These are phyloP conservation scores for Cyrtorhinus lividipennis DNA, from an alignment of 1,140 invertebrate genomes.

Conservation along the genomic window DNA sequence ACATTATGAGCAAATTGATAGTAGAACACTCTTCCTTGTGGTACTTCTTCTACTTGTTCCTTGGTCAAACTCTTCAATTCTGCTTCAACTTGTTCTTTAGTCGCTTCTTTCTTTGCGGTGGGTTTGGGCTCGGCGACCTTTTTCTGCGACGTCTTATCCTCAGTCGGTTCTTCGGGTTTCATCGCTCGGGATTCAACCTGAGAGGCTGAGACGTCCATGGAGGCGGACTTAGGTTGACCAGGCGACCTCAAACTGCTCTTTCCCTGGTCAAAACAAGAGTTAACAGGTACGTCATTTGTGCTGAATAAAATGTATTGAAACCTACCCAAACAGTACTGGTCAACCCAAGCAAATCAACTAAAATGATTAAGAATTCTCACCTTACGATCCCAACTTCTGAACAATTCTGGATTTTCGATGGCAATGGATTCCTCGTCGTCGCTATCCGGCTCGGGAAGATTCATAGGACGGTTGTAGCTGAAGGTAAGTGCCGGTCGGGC, in stretches of 20 bases:
- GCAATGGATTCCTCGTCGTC: slow-evolving; percentile 22
- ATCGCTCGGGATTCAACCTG: neutral
- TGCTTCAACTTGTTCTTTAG: neutral
- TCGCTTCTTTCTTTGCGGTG: neutral
- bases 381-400: neutral
- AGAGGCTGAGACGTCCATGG: too few species aligned
- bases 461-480: neutral
- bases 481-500: neutral
- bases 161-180: neutral
- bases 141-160: neutral
- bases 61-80: neutral
- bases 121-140: neutral
- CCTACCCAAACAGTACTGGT: too few species aligned
- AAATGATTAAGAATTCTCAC: slow-evolving; percentile 8
- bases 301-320: too few species aligned
- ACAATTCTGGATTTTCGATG: slow-evolving; percentile 24
- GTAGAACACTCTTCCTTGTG: neutral
- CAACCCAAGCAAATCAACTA: too few species aligned
- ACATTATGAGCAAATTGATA: slow-evolving; percentile 8
- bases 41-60: neutral
- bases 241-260: too few species aligned
- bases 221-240: too few species aligned
- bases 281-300: too few species aligned
- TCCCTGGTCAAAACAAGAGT: too few species aligned
- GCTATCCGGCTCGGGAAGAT: neutral